Percentiles rank a stretch among this genome's conserved stretches.
phyloP scores from a whole-genome alignment of 2,888 invertebrate genomes.

The Polydrusus cervinus region DNA sequence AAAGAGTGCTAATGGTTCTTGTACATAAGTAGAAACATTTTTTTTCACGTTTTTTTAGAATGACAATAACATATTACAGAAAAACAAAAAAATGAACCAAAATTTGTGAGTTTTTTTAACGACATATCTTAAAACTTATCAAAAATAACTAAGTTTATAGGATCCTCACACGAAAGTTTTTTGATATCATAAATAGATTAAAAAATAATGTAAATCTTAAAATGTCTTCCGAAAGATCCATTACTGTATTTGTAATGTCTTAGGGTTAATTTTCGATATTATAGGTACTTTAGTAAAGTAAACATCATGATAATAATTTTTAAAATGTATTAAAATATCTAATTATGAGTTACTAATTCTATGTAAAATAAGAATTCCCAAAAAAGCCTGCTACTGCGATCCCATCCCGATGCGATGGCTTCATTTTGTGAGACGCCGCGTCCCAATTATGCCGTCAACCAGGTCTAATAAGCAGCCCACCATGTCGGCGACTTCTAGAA shows the following conservation, averaged over 20 bases:
- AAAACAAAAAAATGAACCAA: conserved; percentile 35
- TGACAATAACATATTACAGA: conserved; percentile 48
- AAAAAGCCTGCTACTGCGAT: no score
- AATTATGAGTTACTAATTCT: background rate
- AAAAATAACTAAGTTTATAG: conserved; percentile 3
- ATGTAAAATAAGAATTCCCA: no score
- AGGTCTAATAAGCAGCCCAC: no score
- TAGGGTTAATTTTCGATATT: conserved; percentile 51
- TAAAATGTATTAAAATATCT: conserved; percentile 7
- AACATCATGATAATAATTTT: conserved; percentile 14
- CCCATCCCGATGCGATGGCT: no score
- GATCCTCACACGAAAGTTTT: background rate
- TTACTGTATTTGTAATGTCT: conserved; percentile 59
- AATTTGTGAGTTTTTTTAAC: conserved; percentile 33
- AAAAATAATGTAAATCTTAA: conserved; percentile 58
- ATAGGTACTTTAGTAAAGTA: conserved; percentile 31
- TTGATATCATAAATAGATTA: conserved; percentile 30
- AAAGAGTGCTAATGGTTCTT: background rate
- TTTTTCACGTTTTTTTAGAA: conserved; percentile 18
- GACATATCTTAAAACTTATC: conserved; percentile 33
- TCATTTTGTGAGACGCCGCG: no score
- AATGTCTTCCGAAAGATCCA: conserved; percentile 64
- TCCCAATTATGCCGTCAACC: no score
- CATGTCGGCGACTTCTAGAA: no score
- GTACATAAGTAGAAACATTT: conserved; percentile 24